A percentile compares a stretch with the other conserved stretches of the same genome.
phyloP scores from a whole-genome alignment of 2,113 vertebrate genomes.

The Saiga tatarica region DNA sequence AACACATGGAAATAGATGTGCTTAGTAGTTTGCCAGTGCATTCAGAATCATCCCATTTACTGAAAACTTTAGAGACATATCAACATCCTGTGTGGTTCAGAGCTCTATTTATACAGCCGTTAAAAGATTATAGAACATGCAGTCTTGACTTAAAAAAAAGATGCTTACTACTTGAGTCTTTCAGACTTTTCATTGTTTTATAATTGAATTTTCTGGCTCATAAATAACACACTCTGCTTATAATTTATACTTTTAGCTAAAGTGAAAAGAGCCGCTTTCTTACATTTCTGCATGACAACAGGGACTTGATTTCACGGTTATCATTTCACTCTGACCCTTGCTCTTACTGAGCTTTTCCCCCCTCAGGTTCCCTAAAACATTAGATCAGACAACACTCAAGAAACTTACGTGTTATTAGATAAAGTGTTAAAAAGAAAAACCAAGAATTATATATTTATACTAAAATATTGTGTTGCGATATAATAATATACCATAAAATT shows the following conservation, averaged over 20 bases:
- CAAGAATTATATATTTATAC: neutral
- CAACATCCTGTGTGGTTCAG: neutral
- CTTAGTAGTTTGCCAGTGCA: neutral
- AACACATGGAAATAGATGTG: neutral
- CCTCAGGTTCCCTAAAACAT: neutral
- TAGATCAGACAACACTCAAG: neutral
- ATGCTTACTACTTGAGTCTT: neutral
- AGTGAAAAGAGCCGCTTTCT: neutral
- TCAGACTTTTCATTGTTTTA: slow-evolving; percentile 15
- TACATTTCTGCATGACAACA: neutral
- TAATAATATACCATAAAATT: too few species aligned
- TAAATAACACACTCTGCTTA: neutral
- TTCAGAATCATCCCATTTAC: neutral
- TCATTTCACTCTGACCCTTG: neutral
- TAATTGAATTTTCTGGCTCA: neutral
- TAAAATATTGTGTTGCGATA: neutral
- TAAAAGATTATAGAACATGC: slow-evolving; percentile 29
- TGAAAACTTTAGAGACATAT: slow-evolving; percentile 34
- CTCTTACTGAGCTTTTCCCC: accelerated
- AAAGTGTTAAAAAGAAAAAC: neutral
- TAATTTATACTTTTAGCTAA: neutral
- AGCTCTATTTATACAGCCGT: neutral
- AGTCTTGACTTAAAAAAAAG: neutral
- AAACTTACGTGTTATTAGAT: neutral
- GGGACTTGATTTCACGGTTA: neutral